Evolutionary conservation across 2,797 vertebrate genomes (phyloP).

Genomic region (Silurus lanzhouensis): DNA sequence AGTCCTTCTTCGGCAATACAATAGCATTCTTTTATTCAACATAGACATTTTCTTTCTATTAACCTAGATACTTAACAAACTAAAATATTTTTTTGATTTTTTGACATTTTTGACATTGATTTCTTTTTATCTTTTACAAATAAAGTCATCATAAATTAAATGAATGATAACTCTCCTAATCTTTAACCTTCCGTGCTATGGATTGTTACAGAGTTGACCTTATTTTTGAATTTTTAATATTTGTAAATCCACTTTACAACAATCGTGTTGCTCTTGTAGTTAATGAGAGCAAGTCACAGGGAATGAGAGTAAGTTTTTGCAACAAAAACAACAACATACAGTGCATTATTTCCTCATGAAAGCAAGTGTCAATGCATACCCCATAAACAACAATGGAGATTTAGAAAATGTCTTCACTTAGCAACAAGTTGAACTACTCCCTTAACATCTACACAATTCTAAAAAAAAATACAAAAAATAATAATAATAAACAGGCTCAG

Average conservation of each 20-base stretch:
- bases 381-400: neutral
- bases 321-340: neutral
- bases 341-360: neutral
- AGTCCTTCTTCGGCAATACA: neutral
- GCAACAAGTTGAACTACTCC: neutral
- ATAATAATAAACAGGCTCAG: neutral
- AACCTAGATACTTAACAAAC: neutral
- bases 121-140: neutral
- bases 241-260: neutral
- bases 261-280: neutral
- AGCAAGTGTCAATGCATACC: neutral
- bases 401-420: neutral
- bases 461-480: no score
- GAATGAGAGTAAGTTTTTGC: neutral
- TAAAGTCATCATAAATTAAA: neutral
- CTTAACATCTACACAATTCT: neutral
- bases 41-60: neutral
- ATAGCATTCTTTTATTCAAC: neutral
- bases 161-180: neutral
- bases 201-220: neutral
- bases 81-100: neutral
- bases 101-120: neutral
- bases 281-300: neutral
- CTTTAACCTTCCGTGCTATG: neutral
- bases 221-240: neutral